Percentiles rank a stretch among this genome's conserved stretches.
phyloP scores from a whole-genome alignment of 37 sponge, comb jelly and placozoan species.

The Corticium candelabrum region DNA sequence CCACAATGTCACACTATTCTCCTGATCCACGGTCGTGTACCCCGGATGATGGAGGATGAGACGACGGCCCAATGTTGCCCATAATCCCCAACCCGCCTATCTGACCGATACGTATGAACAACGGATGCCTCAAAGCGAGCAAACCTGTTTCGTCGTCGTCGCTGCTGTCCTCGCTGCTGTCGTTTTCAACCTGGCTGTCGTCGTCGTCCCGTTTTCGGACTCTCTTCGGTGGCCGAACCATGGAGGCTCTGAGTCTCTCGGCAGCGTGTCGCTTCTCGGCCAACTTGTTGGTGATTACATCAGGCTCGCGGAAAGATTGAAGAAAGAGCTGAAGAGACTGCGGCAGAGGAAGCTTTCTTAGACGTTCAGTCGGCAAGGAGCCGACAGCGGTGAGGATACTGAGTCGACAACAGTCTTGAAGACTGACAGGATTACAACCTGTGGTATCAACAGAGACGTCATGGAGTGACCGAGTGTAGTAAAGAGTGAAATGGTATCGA shows the following conservation, averaged over 20 bases:
- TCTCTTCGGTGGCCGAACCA: background rate
- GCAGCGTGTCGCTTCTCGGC: background rate
- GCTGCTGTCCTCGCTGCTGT: background rate
- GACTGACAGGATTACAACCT: background rate
- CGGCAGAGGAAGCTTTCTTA: background rate
- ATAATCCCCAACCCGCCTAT: background rate
- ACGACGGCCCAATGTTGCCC: no score
- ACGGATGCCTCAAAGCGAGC: background rate
- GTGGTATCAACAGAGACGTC: background rate
- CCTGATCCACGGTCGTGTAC: no score
- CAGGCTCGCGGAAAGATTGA: background rate
- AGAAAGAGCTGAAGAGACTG: background rate
- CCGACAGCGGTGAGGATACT: background rate
- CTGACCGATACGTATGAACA: background rate
- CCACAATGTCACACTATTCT: background rate
- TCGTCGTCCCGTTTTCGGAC: background rate
- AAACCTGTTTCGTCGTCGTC: background rate
- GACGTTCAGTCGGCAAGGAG: background rate
- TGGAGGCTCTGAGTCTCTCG: background rate
- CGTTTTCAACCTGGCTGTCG: background rate
- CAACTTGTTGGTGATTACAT: background rate
- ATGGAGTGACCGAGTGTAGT: background rate
- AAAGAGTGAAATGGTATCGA: no score
- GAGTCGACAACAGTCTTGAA: background rate
- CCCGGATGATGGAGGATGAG: no score